Conservation (phyloP, 2,797 vertebrate genomes). For the Enteromius treurensis region DNA sequence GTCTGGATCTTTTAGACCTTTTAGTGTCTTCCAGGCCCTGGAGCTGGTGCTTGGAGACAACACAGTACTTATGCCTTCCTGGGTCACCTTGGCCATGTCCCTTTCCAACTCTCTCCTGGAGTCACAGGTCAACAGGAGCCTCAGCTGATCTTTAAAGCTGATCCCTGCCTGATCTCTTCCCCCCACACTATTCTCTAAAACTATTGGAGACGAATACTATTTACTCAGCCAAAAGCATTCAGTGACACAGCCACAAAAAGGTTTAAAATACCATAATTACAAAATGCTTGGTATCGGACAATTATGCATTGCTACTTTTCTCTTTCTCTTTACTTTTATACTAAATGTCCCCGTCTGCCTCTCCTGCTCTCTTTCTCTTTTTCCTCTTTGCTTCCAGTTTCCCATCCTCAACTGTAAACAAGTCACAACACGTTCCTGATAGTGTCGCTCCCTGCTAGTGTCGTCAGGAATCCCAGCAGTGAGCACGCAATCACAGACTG, state of each 20-base stretch:
- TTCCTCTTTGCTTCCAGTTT: constrained; percentile 42
- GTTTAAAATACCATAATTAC: background rate
- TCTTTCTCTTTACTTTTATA: constrained; percentile 57
- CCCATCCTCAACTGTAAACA: constrained; percentile 62
- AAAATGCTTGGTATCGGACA: constrained; percentile 2
- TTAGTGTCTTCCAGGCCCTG: constrained; percentile 67
- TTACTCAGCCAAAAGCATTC: background rate
- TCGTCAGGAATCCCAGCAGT: constrained; percentile 65
- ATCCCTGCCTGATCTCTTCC: background rate
- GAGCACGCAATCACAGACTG: constrained; percentile 49
- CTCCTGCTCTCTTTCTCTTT: constrained; percentile 54
- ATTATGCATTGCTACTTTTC: background rate
- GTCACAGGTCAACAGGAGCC: background rate
- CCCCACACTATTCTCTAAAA: background rate
- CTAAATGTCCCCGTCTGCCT: background rate
- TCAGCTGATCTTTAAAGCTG: background rate
- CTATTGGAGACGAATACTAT: background rate
- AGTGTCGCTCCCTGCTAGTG: constrained; percentile 61
- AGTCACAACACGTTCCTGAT: constrained; percentile 63
- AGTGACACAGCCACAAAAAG: background rate
- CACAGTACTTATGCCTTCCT: background rate
- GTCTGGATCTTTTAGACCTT: constrained; percentile 72
- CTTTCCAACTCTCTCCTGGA: background rate
- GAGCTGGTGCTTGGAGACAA: constrained; percentile 55
- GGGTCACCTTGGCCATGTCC: constrained; percentile 14